These are phyloP conservation scores for Arctocebus calabarensis DNA, from an alignment of 2,797 vertebrate species.

Conservation along the genomic window DNA sequence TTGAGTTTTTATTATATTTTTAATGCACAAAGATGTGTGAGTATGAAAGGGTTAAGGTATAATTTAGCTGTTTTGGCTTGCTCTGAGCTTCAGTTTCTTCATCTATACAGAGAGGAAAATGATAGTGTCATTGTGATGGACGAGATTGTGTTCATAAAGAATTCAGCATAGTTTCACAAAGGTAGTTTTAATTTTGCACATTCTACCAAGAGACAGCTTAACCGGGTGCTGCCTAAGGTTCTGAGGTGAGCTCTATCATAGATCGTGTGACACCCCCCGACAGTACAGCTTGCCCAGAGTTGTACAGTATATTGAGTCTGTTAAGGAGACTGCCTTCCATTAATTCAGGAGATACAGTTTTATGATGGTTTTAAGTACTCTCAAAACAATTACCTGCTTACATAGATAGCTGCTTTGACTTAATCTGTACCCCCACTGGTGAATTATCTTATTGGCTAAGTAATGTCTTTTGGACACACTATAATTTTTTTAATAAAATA, in stretches of 20 bases:
- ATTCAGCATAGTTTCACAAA: slow-evolving; percentile 32
- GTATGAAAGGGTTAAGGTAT: background rate
- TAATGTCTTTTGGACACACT: background rate
- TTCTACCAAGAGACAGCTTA: fast-evolving
- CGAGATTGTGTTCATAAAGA: background rate
- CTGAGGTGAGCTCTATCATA: slow-evolving; percentile 26
- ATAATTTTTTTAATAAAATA: slow-evolving; percentile 62
- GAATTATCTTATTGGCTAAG: background rate
- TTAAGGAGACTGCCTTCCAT: background rate
- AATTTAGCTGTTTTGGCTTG: background rate
- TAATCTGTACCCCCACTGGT: background rate
- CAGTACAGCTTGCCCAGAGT: background rate
- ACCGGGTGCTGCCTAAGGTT: slow-evolving; percentile 61
- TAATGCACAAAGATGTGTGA: background rate
- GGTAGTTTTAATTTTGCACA: background rate
- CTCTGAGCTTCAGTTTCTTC: slow-evolving; percentile 7
- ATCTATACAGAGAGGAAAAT: slow-evolving; percentile 24
- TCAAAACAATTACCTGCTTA: background rate
- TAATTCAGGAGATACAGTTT: background rate
- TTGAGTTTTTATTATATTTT: slow-evolving; percentile 39
- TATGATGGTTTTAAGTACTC: background rate
- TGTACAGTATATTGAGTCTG: background rate
- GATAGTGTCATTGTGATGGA: background rate
- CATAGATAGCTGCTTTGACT: slow-evolving; percentile 15
- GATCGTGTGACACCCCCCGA: background rate